Percentiles rank a stretch among this genome's conserved stretches.
Evolutionary conservation across 2,797 vertebrate species (phyloP).

Genomic region (Oreochromis mossambicus): DNA sequence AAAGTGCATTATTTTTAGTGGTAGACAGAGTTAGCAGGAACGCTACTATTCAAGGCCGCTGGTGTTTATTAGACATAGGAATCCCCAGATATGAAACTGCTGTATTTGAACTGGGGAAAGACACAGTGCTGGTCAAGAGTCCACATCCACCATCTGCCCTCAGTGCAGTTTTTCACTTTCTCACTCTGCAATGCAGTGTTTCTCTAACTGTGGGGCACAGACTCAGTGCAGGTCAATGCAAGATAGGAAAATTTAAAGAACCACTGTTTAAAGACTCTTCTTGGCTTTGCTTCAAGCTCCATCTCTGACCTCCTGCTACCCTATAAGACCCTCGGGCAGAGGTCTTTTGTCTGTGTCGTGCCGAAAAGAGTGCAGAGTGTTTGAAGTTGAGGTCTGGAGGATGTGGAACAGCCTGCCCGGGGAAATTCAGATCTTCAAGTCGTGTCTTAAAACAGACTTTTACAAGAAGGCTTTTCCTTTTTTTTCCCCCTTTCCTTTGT

Average conservation of each 20-base stretch:
- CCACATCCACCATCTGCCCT: not conserved
- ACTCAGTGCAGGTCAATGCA: not conserved
- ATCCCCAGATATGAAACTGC: not conserved
- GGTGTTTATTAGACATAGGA: not conserved
- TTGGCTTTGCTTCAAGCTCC: not conserved
- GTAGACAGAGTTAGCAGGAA: not conserved
- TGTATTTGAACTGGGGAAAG: not conserved
- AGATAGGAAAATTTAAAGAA: not conserved
- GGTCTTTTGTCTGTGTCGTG: not conserved
- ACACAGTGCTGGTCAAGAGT: fast-evolving
- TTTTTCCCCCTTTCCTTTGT: no score
- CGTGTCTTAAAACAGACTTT: not conserved
- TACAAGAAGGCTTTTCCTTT: not conserved
- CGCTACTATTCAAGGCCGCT: not conserved
- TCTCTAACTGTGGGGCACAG: not conserved
- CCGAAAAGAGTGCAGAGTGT: not conserved
- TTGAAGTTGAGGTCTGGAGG: not conserved
- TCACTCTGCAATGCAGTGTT: not conserved
- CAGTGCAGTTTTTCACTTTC: not conserved
- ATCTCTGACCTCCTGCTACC: not conserved
- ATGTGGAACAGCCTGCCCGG: not conserved
- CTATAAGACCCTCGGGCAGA: not conserved
- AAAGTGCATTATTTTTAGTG: not conserved
- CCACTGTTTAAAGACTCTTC: not conserved
- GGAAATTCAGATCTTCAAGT: not conserved